Evolutionary conservation across 1,140 invertebrate species (phyloP).

Genomic region (Stegodyphus dumicola): DNA sequence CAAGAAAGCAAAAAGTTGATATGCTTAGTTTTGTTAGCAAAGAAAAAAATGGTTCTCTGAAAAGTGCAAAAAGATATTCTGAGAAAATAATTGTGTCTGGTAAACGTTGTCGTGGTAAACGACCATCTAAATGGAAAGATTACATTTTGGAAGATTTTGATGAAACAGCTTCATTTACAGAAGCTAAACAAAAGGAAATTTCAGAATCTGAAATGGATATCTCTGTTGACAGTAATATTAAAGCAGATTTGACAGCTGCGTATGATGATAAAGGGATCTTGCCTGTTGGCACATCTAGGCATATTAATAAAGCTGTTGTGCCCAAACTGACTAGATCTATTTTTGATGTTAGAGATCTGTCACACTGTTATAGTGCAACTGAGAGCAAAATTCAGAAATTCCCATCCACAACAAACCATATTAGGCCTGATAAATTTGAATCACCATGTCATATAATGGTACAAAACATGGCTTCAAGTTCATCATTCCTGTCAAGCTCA

Average conservation of each 20-base stretch:
- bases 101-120: conserved; percentile 28
- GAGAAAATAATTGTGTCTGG: conserved; percentile 4
- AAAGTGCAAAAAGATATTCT: conserved; percentile 3
- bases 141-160: conserved; percentile 58
- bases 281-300: conserved; percentile 24
- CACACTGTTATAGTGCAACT: not conserved
- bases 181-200: conserved; percentile 47
- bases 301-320: not conserved
- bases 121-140: conserved; percentile 57
- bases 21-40: conserved; percentile 33
- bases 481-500: not conserved
- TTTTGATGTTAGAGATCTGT: conserved; percentile 12
- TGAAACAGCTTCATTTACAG: conserved; percentile 37
- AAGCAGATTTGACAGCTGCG: conserved; percentile 24
- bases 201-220: conserved; percentile 54
- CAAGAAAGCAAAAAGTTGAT: conserved; percentile 35
- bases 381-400: conserved; percentile 27
- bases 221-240: conserved; percentile 40
- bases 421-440: conserved; percentile 53
- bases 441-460: conserved; percentile 48
- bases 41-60: conserved; percentile 33
- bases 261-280: conserved; percentile 54
- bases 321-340: conserved; percentile 26
- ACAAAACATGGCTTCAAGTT: conserved; percentile 28
- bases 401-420: conserved; percentile 13